Evolutionary conservation across 2,797 vertebrate genomes (phyloP).

Genomic region (Crenichthys baileyi): DNA sequence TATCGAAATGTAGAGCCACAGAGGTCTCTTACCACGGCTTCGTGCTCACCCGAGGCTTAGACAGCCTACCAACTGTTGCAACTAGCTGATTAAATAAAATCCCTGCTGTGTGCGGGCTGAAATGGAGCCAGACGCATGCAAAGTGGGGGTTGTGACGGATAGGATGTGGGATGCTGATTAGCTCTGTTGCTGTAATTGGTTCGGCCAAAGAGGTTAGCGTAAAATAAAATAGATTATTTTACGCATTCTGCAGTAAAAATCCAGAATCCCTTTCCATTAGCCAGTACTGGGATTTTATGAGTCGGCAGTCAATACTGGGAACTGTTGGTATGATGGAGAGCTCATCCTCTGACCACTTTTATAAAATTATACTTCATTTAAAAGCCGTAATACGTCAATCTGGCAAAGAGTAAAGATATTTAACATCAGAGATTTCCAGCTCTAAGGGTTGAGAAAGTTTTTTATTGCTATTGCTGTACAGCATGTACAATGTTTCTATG

Average conservation of each 20-base stretch:
- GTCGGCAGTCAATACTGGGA: conserved; percentile 22
- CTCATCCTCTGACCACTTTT: conserved; percentile 1
- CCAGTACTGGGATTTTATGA: conserved; percentile 36
- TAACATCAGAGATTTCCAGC: background rate
- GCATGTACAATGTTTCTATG: background rate
- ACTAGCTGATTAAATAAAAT: conserved; percentile 55
- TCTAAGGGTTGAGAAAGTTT: too few species aligned
- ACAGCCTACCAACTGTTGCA: conserved; percentile 60
- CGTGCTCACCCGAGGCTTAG: conserved; percentile 55
- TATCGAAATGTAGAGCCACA: conserved; percentile 46
- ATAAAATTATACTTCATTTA: conserved; percentile 9
- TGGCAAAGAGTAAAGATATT: background rate
- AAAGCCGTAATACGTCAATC: background rate
- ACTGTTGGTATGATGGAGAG: conserved; percentile 9
- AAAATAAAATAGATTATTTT: conserved; percentile 54
- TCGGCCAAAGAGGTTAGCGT: conserved; percentile 44
- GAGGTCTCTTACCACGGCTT: conserved; percentile 39
- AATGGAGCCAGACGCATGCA: conserved; percentile 28
- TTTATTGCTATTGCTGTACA: too few species aligned
- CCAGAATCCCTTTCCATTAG: conserved; percentile 40
- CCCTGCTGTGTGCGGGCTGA: conserved; percentile 38
- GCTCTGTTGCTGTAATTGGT: conserved; percentile 58
- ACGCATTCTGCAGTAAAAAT: conserved; percentile 19
- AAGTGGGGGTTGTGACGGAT: conserved; percentile 21
- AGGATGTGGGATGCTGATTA: conserved; percentile 58